These are phyloP conservation scores for Pogonocichla stellata DNA, from an alignment of 2,113 vertebrate genomes.

Conservation along the genomic window DNA sequence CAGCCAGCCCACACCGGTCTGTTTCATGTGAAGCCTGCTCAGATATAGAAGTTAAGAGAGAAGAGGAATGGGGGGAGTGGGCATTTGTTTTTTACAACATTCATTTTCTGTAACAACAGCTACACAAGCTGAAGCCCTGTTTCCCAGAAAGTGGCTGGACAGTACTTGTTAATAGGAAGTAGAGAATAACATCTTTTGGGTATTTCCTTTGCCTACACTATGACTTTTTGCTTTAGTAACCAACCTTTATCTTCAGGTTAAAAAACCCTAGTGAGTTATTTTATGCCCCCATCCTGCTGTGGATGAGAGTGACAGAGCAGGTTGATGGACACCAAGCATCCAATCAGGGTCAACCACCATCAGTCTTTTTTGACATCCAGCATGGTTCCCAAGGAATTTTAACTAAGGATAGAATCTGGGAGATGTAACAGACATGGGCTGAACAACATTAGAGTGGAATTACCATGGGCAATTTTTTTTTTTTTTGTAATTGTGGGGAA, in stretches of 20 bases:
- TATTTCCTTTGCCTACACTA: neutral
- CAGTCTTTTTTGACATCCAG: neutral
- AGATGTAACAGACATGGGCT: neutral
- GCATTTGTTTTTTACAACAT: neutral
- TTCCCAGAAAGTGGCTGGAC: neutral
- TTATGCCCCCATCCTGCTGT: neutral
- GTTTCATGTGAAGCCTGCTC: neutral
- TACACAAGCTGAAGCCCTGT: neutral
- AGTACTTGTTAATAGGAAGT: neutral
- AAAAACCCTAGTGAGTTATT: neutral
- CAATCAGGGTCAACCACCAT: neutral
- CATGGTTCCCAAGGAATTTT: neutral
- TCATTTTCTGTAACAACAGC: neutral
- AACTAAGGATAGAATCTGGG: neutral
- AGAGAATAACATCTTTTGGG: neutral
- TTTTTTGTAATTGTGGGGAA: neutral
- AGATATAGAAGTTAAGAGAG: too few relatives aligned
- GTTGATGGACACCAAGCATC: neutral
- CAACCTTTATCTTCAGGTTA: neutral
- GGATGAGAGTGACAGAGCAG: neutral
- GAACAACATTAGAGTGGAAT: neutral
- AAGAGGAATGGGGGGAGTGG: neutral
- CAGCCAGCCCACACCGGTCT: neutral
- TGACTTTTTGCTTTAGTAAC: neutral
- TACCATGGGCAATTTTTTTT: neutral